Evolutionary conservation across 2,797 vertebrate species (phyloP).

Genomic region (Meriones psammophilus): DNA sequence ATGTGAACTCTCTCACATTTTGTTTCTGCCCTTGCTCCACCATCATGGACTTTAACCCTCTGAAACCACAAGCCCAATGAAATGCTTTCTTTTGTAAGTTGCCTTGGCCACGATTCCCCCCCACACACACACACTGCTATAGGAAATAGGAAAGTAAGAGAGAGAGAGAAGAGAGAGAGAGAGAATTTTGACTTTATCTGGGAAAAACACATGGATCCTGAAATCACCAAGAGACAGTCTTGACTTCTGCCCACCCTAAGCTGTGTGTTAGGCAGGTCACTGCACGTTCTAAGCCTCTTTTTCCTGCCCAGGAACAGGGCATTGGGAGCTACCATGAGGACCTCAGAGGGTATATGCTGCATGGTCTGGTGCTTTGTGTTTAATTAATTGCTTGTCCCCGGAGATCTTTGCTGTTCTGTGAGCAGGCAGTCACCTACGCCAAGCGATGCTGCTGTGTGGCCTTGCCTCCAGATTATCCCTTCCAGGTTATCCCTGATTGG

Average conservation of each 20-base stretch:
- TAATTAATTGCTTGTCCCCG: too few relatives aligned
- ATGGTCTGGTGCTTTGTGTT: too few relatives aligned
- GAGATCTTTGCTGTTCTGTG: too few relatives aligned
- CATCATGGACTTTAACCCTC: not conserved
- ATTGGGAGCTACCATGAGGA: not conserved
- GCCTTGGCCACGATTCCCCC: not conserved
- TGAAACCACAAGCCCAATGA: not conserved
- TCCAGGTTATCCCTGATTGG: too few relatives aligned
- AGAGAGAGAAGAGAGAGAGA: not conserved
- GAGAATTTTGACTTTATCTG: not conserved
- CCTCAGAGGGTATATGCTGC: not conserved
- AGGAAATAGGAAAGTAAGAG: not conserved
- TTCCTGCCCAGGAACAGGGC: not conserved
- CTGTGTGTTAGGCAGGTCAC: not conserved
- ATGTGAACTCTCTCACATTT: not conserved
- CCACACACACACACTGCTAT: not conserved
- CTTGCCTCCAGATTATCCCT: too few relatives aligned
- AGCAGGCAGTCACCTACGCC: too few relatives aligned
- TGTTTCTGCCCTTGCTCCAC: not conserved
- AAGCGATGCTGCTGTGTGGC: too few relatives aligned
- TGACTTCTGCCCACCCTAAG: fast-evolving
- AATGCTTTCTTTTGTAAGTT: not conserved
- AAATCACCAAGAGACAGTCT: slow-evolving; percentile 43
- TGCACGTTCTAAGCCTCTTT: not conserved
- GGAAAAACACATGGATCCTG: slow-evolving; percentile 14